Conservation (phyloP, 1,140 invertebrate species). For the Pristionchus pacificus region DNA sequence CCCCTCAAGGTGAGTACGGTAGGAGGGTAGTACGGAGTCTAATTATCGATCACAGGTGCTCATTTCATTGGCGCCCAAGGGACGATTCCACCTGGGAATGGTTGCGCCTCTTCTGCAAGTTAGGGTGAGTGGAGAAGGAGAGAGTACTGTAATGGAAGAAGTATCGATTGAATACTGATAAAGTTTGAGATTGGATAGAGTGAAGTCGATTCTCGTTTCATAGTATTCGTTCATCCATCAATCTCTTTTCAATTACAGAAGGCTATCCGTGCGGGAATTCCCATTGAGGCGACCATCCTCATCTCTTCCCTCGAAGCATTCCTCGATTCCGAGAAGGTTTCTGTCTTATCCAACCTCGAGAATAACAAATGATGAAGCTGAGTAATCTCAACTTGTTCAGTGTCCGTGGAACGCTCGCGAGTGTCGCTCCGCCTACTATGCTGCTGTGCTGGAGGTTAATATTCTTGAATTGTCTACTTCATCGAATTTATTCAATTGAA, state of each 20-base stretch:
- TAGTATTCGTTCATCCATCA: not conserved
- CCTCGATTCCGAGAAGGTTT: constrained; percentile 92
- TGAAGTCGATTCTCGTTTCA: too few species aligned
- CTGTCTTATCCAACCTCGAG: not conserved
- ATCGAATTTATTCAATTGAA: too few species aligned
- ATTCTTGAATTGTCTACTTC: too few species aligned
- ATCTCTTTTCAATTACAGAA: not conserved
- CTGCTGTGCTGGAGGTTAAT: constrained; percentile 84
- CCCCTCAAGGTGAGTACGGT: too few species aligned
- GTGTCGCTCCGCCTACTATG: constrained; percentile 83
- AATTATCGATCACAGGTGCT: constrained; percentile 40
- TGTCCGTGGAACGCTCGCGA: constrained; percentile 91
- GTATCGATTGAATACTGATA: too few species aligned
- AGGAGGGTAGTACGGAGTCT: too few species aligned
- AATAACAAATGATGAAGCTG: not conserved
- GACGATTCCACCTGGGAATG: constrained; percentile 47
- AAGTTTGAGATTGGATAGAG: too few species aligned
- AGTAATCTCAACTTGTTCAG: constrained; percentile 33
- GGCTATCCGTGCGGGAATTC: constrained; percentile 1
- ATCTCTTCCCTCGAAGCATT: constrained; percentile 97
- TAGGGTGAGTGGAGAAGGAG: constrained; percentile 6
- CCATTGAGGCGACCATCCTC: constrained; percentile 65
- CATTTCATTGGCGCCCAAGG: constrained; percentile 45
- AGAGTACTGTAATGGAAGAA: too few species aligned
- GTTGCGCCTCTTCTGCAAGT: constrained; percentile 37